These are phyloP conservation scores for Aethina tumida DNA, from an alignment of 1,140 invertebrate species.

Conservation along the genomic window DNA sequence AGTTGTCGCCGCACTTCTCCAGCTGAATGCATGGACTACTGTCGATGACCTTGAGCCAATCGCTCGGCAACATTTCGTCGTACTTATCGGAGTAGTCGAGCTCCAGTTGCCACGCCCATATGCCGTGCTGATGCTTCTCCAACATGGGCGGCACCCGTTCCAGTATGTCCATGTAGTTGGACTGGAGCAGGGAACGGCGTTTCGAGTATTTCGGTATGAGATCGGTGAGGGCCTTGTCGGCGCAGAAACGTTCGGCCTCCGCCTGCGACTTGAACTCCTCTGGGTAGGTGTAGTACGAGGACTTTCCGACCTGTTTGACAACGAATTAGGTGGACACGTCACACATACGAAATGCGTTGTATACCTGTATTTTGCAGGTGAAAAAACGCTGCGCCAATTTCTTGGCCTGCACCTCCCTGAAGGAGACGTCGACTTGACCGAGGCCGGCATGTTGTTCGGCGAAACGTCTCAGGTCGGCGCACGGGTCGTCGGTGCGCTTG, in stretches of 20 bases:
- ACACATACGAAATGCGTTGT: constrained; percentile 1
- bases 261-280: constrained; percentile 41
- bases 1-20: constrained; percentile 16
- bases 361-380: constrained; percentile 36
- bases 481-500: constrained; percentile 11
- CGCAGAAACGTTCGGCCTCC: constrained; percentile 43
- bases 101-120: constrained; percentile 30
- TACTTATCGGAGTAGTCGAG: constrained; percentile 28
- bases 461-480: constrained; percentile 22
- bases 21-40: constrained; percentile 20
- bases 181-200: constrained; percentile 20
- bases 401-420: constrained; percentile 13
- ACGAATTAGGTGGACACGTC: neutral
- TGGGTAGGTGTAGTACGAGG: constrained; percentile 47
- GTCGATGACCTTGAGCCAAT: constrained; percentile 32
- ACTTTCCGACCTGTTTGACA: constrained; percentile 36
- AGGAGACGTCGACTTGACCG: constrained; percentile 19
- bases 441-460: constrained; percentile 19
- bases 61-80: constrained; percentile 26
- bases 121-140: constrained; percentile 19
- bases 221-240: constrained; percentile 40
- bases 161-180: constrained; percentile 31
- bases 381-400: constrained; percentile 35
- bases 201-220: constrained; percentile 33
- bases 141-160: constrained; percentile 21